Base-by-base conservation (phyloP, 2,888 invertebrate species). In the Cistogaster globosa region DNA sequence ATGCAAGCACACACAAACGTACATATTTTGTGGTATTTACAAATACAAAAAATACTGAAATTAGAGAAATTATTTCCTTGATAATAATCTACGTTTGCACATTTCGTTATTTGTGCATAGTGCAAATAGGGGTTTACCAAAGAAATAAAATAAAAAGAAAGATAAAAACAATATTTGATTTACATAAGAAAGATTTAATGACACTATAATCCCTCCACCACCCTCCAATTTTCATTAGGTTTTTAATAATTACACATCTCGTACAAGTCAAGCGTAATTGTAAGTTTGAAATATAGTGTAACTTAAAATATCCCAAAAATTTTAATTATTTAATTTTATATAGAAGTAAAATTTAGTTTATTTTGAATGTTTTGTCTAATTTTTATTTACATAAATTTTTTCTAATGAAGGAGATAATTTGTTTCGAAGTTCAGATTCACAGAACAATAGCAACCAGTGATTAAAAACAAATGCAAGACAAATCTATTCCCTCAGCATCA, bases 11-110 rank as follows among this genome's bases (percentile, higher is more conserved):
- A 38, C 11, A 65, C 14, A 79, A 32, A 20, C 45, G 62, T n/a
- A n/a, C n/a, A n/a, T 3, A 26, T 2, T 18, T 6, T 62, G 22
- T 53, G 0, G 42, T n/a, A 12, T 32, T 2, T 55, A 53, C 51
- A 57, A 51, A 48, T 45, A 60, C 11, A 63, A 26, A 38, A 57
- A 45, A 69, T 74, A 74, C 57, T 53, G 63, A 85, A 82, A 85
- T 85, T 85, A 78, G 75, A 65, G 81, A 74, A 85, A 82, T 85
- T 82, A 85, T 82, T 85, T 85, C 68, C 63, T 75, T 78, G 85
- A 85, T 85, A 82, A 55, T 53, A 78, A 82, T 82, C 72, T 71
- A 58, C 57, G 36, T 74, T 72, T 81, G 77, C 68, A 81, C 51
- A 77, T 68, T 74, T 84, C 26, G 74, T 78, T 68, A 62, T 72